A percentile compares a stretch with the other conserved stretches of the same genome.
phyloP scores from a whole-genome alignment of 1,140 invertebrate species.

The Spodoptera litura region DNA sequence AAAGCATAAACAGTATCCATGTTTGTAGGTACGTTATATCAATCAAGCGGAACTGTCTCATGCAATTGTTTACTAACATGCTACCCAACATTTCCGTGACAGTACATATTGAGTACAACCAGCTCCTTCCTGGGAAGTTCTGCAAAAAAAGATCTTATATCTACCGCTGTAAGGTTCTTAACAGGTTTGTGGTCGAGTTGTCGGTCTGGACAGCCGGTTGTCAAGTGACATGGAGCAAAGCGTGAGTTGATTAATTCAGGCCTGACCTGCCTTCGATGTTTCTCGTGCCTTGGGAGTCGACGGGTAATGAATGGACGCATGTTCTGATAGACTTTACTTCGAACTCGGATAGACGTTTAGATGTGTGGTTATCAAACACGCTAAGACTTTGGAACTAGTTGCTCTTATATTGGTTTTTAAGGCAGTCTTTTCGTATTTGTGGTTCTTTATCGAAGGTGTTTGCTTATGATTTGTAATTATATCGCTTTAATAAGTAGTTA shows the following conservation, averaged over 20 bases:
- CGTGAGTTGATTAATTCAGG: constrained; percentile 70
- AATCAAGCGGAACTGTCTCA: constrained; percentile 57
- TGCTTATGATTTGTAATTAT: no score
- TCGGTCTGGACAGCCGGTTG: constrained; percentile 51
- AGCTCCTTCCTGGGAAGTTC: background rate
- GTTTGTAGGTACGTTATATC: constrained; percentile 28
- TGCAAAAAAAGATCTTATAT: constrained; percentile 42
- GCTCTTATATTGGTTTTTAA: background rate
- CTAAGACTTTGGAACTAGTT: constrained; percentile 11
- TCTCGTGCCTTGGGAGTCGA: constrained; percentile 52
- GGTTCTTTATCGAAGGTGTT: no score
- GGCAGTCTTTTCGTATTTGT: no score
- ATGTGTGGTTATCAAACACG: constrained; percentile 35
- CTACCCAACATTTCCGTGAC: constrained; percentile 64
- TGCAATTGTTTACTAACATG: constrained; percentile 72
- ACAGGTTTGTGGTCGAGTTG: background rate
- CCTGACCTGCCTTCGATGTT: constrained; percentile 63
- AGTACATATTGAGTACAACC: constrained; percentile 55
- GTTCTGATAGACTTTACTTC: constrained; percentile 33
- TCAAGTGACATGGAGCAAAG: constrained; percentile 62
- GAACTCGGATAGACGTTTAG: constrained; percentile 22
- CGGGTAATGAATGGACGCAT: constrained; percentile 34
- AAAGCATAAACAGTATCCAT: constrained; percentile 16
- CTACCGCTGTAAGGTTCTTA: constrained; percentile 13
- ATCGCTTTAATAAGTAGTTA: no score